These are phyloP conservation scores for Metaphire vulgaris DNA, from an alignment of 1,140 invertebrate genomes.

Conservation along the genomic window DNA sequence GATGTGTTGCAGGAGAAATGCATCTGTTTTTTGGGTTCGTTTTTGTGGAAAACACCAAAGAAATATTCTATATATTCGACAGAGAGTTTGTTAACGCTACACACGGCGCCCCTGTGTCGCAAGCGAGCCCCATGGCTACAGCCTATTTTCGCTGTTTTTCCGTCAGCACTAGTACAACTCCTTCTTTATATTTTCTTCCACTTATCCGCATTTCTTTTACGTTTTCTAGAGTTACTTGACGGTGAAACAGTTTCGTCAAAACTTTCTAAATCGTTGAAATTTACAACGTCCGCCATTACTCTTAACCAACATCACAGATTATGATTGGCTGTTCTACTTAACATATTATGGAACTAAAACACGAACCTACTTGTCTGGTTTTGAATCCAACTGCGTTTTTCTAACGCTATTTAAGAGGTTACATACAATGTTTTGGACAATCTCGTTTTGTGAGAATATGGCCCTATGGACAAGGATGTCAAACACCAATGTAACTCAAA, in stretches of 20 bases:
- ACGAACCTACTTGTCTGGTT: neutral
- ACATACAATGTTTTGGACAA: too few relatives aligned
- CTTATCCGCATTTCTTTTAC: neutral
- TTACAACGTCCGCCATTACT: too few relatives aligned
- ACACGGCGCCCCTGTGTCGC: neutral
- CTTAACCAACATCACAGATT: too few relatives aligned
- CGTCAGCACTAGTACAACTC: neutral
- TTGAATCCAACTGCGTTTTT: too few relatives aligned
- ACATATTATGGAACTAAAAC: neutral
- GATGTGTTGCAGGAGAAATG: neutral
- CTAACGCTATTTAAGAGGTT: too few relatives aligned
- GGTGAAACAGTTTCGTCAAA: too few relatives aligned
- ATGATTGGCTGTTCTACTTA: too few relatives aligned
- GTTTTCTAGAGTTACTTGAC: neutral
- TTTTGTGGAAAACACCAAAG: neutral
- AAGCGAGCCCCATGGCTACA: neutral
- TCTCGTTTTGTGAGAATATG: too few relatives aligned
- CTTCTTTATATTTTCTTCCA: neutral
- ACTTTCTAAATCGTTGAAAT: too few relatives aligned
- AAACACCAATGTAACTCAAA: too few relatives aligned
- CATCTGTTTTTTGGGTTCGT: neutral
- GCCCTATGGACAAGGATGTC: too few relatives aligned
- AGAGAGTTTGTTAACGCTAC: neutral
- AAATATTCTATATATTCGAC: neutral
- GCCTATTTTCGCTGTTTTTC: neutral